These are phyloP conservation scores for Urophycis tenuis DNA, from an alignment of 2,797 vertebrate genomes.

Conservation along the genomic window DNA sequence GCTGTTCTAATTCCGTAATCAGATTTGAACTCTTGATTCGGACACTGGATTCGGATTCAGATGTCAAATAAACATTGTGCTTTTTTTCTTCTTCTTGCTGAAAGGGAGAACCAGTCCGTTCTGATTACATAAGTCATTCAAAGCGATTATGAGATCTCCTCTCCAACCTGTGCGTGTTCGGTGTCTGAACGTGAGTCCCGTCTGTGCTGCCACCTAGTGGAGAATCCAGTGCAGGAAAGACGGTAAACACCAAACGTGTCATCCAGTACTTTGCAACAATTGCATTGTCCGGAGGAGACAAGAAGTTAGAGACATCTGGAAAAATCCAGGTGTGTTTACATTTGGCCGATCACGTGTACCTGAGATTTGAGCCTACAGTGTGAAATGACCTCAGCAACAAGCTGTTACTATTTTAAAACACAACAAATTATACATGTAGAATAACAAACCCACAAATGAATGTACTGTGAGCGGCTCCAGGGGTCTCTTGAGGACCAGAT, in stretches of 20 bases:
- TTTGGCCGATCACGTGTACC: too few species aligned
- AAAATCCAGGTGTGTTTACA: background rate
- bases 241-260: conserved; percentile 8
- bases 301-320: background rate
- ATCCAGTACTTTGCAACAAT: conserved; percentile 8
- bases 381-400: background rate
- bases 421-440: too few species aligned
- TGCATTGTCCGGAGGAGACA: conserved; percentile 3
- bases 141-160: background rate
- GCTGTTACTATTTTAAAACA: too few species aligned
- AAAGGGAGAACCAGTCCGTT: conserved; percentile 3
- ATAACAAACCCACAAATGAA: too few species aligned
- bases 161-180: too few species aligned
- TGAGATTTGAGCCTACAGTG: too few species aligned
- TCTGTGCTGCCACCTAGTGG: background rate
- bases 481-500: too few species aligned
- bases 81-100: background rate
- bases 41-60: background rate
- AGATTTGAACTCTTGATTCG: too few species aligned
- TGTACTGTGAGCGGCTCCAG: too few species aligned
- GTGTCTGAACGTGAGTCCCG: background rate
- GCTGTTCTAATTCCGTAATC: too few species aligned
- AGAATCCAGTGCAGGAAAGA: conserved; percentile 51
- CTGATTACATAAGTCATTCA: background rate
- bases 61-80: background rate